A percentile compares a stretch with the other conserved stretches of the same genome.
These are phyloP conservation scores for Mamestra brassicae DNA, from an alignment of 2,888 invertebrate species.

Conservation along the genomic window DNA sequence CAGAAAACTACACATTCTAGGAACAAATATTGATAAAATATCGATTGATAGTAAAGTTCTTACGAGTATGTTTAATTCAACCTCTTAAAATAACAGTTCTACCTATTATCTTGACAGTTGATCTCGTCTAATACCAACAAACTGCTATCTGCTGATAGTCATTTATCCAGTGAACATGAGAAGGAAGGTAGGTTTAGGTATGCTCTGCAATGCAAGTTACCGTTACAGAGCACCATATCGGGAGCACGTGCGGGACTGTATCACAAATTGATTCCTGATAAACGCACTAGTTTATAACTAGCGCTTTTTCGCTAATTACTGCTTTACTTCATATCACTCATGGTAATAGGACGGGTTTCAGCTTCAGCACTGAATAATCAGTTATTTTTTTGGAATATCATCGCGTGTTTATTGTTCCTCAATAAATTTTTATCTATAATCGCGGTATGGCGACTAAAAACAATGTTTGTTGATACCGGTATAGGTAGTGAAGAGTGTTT, in stretches of 20 bases:
- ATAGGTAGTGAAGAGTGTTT: constrained; percentile 11
- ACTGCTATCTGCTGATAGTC: neutral
- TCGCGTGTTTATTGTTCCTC: constrained; percentile 47
- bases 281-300: constrained; percentile 37
- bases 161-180: neutral
- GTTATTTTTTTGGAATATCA: constrained; percentile 21
- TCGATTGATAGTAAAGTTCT: too few relatives aligned
- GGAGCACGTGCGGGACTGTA: constrained; percentile 3
- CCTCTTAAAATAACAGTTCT: neutral
- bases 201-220: neutral
- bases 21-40: too few relatives aligned
- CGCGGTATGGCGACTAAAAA: constrained; percentile 15
- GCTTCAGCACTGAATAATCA: constrained; percentile 21
- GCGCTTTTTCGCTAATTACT: constrained; percentile 22
- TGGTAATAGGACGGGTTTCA: constrained; percentile 44
- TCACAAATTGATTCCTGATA: constrained; percentile 63
- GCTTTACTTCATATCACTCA: constrained; percentile 45
- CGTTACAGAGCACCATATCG: neutral
- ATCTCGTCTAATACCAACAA: neutral
- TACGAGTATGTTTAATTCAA: neutral
- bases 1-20: too few relatives aligned
- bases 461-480: constrained; percentile 75
- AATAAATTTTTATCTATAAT: constrained; percentile 54
- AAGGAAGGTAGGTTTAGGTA: neutral
- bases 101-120: neutral